Base-by-base conservation (phyloP, 2,888 invertebrate species). In the Dilophus febrilis region DNA sequence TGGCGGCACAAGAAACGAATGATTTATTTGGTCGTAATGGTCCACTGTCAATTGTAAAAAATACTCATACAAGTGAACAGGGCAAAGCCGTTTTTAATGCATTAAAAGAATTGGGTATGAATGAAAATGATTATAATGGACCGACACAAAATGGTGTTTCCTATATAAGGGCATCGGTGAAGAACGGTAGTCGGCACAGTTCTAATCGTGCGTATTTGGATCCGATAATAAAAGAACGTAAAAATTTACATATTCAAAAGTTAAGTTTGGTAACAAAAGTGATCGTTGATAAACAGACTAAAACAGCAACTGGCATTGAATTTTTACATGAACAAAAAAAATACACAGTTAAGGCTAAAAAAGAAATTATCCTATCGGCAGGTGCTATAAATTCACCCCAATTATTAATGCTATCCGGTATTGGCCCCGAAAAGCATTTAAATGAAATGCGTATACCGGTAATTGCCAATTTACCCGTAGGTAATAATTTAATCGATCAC, bases 361-460 rank as follows among this genome's bases (percentile, higher is more conserved):
- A 72, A 51, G 81, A 81, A 58, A 73, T 86, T 0, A 78, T 86
- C 40, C 47, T 86, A 31, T 71, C 76, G 35, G 81, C 78, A 1
- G 86, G 83, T 5, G 72, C 82, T 4, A 71, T 85, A 29, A 78
- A 81, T 58, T 70, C 82, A 8, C 81, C 86, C 1, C 80, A 85
- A 54, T 53, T 87, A 6, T 60, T 87, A 16, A 76, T 84, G 77
- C 57, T 85, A 13, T 83, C 83, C 4, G 86, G 86, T 5, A 69
- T 84, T 7, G 79, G 79, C 3, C 77, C 77, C 1, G 65, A 55
- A 43, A 58, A 64, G 26, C 71, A 77, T 50, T 60, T 79, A 37
- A 59, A 65, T 42, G 58, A 67, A 2, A 52, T 70, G 44, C 65
- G 65, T 31, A 74, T 78, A 31, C 58, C 66, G 2, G 62, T 70